Evolutionary conservation across 35 echinoderm and acorn worm species (phyloP), one percentile per base, ranked within the genome.

Genomic region (Strongylocentrotus purpuratus): DNA sequence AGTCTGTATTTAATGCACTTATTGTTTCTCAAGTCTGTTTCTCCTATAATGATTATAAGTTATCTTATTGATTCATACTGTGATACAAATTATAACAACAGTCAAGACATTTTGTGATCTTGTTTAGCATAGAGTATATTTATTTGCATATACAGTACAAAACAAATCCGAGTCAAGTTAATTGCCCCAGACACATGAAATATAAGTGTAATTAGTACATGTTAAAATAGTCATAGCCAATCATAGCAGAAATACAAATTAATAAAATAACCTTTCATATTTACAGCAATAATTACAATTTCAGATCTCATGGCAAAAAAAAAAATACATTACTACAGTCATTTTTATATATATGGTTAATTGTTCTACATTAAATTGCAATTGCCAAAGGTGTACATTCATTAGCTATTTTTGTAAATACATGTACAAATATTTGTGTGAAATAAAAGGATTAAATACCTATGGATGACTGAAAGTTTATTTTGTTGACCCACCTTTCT

Each of bases 101-200:
- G 20, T 6, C 5, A 59, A 59, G 22, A 78, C 20, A 9, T 3
- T 28, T 28, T 78, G 2, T 41, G 0, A 28, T 78, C 28, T 22
- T 78, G 65, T 22, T 78, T 78, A 78, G 65, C 65, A 78, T 78
- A 78, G 65, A 28, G 65, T 78, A 78, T 78, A 78, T 78, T 78
- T 78, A 78, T 78, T 78, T 78, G 65, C 65, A 78, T 78, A 78
- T 78, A 78, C 65, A 78, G 18, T 78, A 78, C 65, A 78, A 28
- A 28, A 78, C 65, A 78, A 28, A 22, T 78, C 65, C 20, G 65
- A 78, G 65, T 22, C 20, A 78, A 78, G 65, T 78, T n/a, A n/a
- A 31, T 28, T 78, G 65, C 65, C 65, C 65, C 20, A 78, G 6
- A 78, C 65, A 78, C 8, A 5, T 0, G 22, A 78, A 78, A 78